Evolutionary conservation across 1,140 invertebrate species (phyloP), one percentile per base, ranked within the genome.

Genomic region (Triops cancriformis): DNA sequence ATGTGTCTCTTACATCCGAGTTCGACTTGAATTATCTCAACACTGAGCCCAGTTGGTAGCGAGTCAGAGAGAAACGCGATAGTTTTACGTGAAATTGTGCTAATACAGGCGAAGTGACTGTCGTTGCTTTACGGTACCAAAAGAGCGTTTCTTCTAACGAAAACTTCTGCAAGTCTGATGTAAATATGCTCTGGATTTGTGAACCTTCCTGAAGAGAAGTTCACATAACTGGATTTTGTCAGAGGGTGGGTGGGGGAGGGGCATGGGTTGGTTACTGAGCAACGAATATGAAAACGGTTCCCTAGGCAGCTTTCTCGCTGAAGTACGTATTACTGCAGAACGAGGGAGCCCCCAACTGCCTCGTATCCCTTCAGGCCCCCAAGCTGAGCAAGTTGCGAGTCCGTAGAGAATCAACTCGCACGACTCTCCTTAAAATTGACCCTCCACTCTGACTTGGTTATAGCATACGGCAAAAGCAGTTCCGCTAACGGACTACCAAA

Each of bases 271-370:
- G 9, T 64, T 64, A 10, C 51, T 64, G 51, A 64, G 51, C 51
- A 64, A 64, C 51, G 51, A 64, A 64, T 64, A 64, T 64, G 51
- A 64, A 64, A 64, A 64, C 51, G 51, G 51, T 64, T 64, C 51
- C 51, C 51, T 23, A 64, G 51, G 23, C 51, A 18, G 14, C 10
- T 64, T 64, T 64, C 6, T 5, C 6, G 18, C 23, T 64, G 10
- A 64, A 64, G 51, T 64, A 64, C 51, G 7, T 64, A 64, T 64
- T 64, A 64, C 51, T 64, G 51, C 51, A 64, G 51, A 64, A 64
- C 14, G 51, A 64, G 51, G 51, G 14, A 64, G 7, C 51, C 51
- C 7, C 31, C 7, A 37, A 37, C 31, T 37, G 31, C 31, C 31
- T 2, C 31, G 2, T 7, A 37, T 37, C 31, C 31, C 31, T 7